Evolutionary conservation across 1,140 invertebrate genomes (phyloP).

Genomic region (Eubasilissa regina): DNA sequence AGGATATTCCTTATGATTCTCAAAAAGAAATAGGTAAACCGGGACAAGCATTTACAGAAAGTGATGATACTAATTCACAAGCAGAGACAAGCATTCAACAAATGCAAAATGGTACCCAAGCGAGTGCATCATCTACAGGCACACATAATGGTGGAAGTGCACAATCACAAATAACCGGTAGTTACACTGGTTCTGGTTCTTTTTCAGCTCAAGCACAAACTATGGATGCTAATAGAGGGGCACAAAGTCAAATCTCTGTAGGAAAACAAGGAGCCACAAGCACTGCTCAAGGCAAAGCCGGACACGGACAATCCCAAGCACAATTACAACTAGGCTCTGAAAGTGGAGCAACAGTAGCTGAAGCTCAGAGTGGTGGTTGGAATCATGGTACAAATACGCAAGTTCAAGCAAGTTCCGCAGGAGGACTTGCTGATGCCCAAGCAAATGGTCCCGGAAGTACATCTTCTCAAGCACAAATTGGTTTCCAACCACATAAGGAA

Average conservation of each 20-base stretch:
- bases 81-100: constrained; percentile 81
- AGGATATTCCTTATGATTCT: not conserved
- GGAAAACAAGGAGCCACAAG: constrained; percentile 82
- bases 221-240: constrained; percentile 81
- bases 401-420: constrained; percentile 83
- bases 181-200: constrained; percentile 81
- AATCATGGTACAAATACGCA: constrained; percentile 84
- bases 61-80: constrained; percentile 80
- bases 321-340: constrained; percentile 82
- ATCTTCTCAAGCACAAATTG: constrained; percentile 89
- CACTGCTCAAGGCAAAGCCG: constrained; percentile 81
- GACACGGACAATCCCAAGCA: constrained; percentile 82
- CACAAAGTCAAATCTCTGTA: constrained; percentile 81
- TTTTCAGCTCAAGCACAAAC: constrained; percentile 88
- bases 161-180: constrained; percentile 85
- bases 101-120: constrained; percentile 79
- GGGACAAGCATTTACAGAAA: constrained; percentile 19
- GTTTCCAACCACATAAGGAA: constrained; percentile 83
- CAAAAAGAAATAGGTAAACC: not conserved
- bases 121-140: constrained; percentile 82
- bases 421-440: constrained; percentile 88
- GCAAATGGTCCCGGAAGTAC: constrained; percentile 86
- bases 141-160: constrained; percentile 80
- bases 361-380: constrained; percentile 82
- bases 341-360: constrained; percentile 80